Conservation (phyloP, 2,113 vertebrate species). For the Psittacula cyanocephala region DNA sequence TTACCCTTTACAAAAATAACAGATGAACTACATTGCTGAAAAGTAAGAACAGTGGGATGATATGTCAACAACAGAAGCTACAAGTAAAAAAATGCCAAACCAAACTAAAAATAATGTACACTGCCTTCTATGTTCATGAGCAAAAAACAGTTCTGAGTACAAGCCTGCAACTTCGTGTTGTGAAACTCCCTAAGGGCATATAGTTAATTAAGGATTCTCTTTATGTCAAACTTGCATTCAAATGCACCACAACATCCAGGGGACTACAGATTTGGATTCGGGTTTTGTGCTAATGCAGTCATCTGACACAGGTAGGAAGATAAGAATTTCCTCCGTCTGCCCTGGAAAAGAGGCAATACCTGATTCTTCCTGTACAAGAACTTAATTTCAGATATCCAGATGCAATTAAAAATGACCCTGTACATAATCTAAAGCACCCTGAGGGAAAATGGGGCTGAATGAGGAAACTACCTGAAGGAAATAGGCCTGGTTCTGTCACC, state of each 20-base stretch:
- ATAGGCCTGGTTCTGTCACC: not conserved
- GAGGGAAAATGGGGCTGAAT: not conserved
- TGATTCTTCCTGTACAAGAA: not conserved
- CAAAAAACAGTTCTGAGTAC: not conserved
- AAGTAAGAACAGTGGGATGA: not conserved
- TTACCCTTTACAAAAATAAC: not conserved
- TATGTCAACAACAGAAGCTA: not conserved
- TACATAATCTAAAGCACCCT: not conserved
- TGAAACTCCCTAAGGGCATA: not conserved
- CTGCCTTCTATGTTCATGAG: not conserved
- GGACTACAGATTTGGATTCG: slow-evolving; percentile 5
- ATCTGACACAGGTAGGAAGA: slow-evolving; percentile 10
- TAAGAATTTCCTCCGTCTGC: slow-evolving; percentile 18
- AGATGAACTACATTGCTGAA: not conserved
- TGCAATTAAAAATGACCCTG: slow-evolving; percentile 32
- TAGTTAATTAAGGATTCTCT: slow-evolving; percentile 6
- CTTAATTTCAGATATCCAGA: slow-evolving; percentile 4
- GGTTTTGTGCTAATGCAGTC: not conserved
- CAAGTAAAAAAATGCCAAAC: not conserved
- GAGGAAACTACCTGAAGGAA: not conserved
- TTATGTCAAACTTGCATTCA: slow-evolving; percentile 18
- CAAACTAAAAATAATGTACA: not conserved
- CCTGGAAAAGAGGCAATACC: not conserved
- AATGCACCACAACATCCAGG: slow-evolving; percentile 13
- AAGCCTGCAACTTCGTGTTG: not conserved